Evolutionary conservation across 2,888 invertebrate genomes (phyloP).

Genomic region (Matsumyia berberina): DNA sequence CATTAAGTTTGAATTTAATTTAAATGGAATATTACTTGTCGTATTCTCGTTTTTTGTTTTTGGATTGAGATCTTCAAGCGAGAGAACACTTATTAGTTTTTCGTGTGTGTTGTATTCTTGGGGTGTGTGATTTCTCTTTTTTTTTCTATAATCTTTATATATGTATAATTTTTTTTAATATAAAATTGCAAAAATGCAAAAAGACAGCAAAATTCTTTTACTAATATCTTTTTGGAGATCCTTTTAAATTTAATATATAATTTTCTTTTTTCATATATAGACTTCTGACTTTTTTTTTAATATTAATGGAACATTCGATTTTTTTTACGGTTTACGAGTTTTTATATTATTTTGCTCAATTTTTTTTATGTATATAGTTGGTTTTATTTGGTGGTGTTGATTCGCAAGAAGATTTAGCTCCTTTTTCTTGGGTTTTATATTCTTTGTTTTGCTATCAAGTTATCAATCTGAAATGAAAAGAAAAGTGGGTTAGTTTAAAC

Average conservation of each 20-base stretch:
- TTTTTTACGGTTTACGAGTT: conserved; percentile 77
- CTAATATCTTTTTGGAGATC: conserved; percentile 77
- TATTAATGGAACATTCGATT: conserved; percentile 83
- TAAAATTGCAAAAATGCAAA: conserved; percentile 85
- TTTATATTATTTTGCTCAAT: conserved; percentile 68
- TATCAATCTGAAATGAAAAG: conserved; percentile 55
- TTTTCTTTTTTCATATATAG: conserved; percentile 76
- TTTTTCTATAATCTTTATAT: conserved; percentile 69
- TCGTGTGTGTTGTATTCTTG: conserved; percentile 49
- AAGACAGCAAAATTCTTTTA: conserved; percentile 82
- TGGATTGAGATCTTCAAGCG: conserved; percentile 36
- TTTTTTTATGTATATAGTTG: conserved; percentile 81
- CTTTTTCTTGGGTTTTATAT: conserved; percentile 5
- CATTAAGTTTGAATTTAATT: conserved; percentile 43
- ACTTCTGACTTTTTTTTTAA: conserved; percentile 77
- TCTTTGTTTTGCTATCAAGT: conserved; percentile 40
- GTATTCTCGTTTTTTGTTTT: conserved; percentile 14
- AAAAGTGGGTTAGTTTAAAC: not conserved
- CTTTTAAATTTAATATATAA: conserved; percentile 78
- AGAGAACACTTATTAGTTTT: conserved; percentile 56
- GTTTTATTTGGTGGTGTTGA: conserved; percentile 82
- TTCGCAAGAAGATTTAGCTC: conserved; percentile 76
- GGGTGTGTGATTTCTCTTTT: conserved; percentile 50
- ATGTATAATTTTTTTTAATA: conserved; percentile 78
- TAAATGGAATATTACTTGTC: conserved; percentile 19